A percentile compares a stretch with the other conserved stretches of the same genome.
phyloP scores from a whole-genome alignment of 1,140 invertebrate genomes.

The Aplysia californica region DNA sequence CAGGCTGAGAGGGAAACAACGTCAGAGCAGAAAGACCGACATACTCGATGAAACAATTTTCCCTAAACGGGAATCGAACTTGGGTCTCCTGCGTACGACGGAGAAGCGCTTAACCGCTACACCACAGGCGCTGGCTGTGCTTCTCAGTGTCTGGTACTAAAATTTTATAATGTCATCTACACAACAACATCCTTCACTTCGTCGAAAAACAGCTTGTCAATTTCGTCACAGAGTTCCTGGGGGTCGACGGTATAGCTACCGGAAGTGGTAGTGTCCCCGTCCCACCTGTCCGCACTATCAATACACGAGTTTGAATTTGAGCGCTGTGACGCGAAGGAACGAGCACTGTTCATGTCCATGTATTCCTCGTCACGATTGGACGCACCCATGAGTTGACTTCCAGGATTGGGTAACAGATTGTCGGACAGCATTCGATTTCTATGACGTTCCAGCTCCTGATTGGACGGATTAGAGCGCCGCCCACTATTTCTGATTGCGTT shows the following conservation, averaged over 20 bases:
- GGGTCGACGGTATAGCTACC: constrained; percentile 59
- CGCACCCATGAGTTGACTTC: not conserved
- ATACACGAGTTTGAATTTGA: constrained; percentile 12
- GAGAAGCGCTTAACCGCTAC: too few relatives aligned
- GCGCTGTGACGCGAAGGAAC: constrained; percentile 12
- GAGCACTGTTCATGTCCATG: constrained; percentile 31
- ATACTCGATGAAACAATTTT: too few relatives aligned
- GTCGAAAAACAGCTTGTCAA: constrained; percentile 49
- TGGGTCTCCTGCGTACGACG: too few relatives aligned
- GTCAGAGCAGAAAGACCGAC: too few relatives aligned
- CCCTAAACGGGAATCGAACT: too few relatives aligned
- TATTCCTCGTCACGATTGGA: constrained; percentile 16
- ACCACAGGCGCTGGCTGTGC: too few relatives aligned
- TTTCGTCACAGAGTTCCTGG: constrained; percentile 49
- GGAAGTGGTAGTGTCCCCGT: constrained; percentile 58
- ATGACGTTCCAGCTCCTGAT: not conserved
- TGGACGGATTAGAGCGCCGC: not conserved
- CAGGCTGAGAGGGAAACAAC: too few relatives aligned
- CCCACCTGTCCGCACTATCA: constrained; percentile 23
- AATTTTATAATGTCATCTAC: too few relatives aligned
- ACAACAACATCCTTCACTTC: constrained; percentile 34
- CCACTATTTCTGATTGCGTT: too few relatives aligned
- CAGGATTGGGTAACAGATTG: not conserved
- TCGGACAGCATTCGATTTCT: not conserved
- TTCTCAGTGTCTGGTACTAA: too few relatives aligned